phyloP scores from a whole-genome alignment of 2,797 vertebrate species.

The Falco biarmicus region DNA sequence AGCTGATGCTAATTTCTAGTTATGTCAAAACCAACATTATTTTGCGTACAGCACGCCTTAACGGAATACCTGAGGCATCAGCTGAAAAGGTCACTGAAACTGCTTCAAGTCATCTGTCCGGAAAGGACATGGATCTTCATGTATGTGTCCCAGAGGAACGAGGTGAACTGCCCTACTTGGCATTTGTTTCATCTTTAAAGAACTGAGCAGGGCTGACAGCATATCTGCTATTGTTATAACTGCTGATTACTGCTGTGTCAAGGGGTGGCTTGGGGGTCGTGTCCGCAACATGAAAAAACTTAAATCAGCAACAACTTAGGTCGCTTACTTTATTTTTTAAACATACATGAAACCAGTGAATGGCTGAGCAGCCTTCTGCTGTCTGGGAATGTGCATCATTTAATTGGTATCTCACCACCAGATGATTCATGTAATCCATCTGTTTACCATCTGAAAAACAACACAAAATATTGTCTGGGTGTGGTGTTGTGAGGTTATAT shows the following conservation, averaged over 20 bases:
- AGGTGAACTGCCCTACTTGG: background rate
- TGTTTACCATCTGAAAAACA: background rate
- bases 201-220: background rate
- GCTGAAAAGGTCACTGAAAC: background rate
- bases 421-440: background rate
- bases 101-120: background rate
- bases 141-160: accelerated
- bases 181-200: background rate
- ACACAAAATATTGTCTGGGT: background rate
- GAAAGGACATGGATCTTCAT: background rate
- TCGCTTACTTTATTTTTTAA: background rate
- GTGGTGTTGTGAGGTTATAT: background rate
- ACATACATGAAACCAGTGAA: background rate
- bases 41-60: background rate
- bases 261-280: background rate
- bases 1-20: background rate
- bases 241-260: background rate
- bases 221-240: background rate
- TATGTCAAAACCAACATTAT: background rate
- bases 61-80: background rate
- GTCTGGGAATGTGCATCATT: background rate
- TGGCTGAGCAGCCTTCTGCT: background rate
- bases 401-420: background rate
- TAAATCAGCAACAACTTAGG: background rate
- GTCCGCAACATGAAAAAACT: background rate